Conservation (phyloP, 2,888 invertebrate genomes). For the Pyrrhosoma nymphula region DNA sequence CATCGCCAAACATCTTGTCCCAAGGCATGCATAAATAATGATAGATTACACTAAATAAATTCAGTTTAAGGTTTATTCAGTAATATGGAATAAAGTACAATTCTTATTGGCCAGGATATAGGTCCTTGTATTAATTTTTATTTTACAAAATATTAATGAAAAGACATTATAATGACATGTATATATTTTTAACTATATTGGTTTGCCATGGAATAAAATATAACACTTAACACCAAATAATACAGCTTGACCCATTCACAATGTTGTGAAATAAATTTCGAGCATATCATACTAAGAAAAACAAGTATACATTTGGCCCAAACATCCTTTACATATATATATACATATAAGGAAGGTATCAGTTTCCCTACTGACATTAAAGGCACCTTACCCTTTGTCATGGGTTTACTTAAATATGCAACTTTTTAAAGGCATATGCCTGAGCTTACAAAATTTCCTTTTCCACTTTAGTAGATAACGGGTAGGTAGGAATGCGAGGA, state of each 20-base stretch:
- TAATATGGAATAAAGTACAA: slow-evolving; percentile 53
- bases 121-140: neutral
- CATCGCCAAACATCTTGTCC: neutral
- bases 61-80: slow-evolving; percentile 53
- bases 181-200: neutral
- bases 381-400: slow-evolving; percentile 51
- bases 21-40: slow-evolving; percentile 58
- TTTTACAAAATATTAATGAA: slow-evolving; percentile 57
- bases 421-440: neutral
- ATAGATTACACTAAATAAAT: neutral
- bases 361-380: neutral
- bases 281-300: neutral
- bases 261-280: neutral
- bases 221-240: slow-evolving; percentile 60
- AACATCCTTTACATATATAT: neutral
- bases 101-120: slow-evolving; percentile 48
- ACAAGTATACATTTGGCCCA: slow-evolving; percentile 11
- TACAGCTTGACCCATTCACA: slow-evolving; percentile 47
- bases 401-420: neutral
- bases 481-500: neutral
- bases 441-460: neutral
- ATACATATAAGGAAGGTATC: neutral
- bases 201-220: slow-evolving; percentile 38
- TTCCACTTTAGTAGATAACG: neutral
- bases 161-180: slow-evolving; percentile 43